phyloP scores from a whole-genome alignment of 2,797 vertebrate species.

The Brachyalestes nurse region DNA sequence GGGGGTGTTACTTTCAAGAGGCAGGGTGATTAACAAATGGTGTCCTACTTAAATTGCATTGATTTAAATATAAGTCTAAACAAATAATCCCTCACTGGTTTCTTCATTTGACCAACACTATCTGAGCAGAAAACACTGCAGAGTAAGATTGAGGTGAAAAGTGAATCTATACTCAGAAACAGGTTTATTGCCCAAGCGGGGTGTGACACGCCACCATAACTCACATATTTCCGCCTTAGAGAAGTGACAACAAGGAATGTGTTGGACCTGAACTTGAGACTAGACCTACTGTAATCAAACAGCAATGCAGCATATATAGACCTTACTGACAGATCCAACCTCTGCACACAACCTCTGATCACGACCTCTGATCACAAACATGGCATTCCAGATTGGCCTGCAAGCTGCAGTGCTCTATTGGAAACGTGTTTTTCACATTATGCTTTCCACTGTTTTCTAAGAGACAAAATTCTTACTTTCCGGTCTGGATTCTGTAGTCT shows the following conservation, averaged over 20 bases:
- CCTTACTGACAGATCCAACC: background rate
- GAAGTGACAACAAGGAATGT: background rate
- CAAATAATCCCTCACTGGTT: background rate
- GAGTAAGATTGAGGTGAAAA: slow-evolving; percentile 4
- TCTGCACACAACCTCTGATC: background rate
- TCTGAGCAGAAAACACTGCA: background rate
- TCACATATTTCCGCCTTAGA: background rate
- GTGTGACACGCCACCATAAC: slow-evolving; percentile 38
- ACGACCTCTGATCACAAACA: background rate
- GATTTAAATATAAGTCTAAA: no score
- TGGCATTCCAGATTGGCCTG: background rate
- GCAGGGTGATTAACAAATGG: no score
- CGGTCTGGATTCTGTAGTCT: no score
- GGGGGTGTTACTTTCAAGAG: no score
- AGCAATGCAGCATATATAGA: background rate
- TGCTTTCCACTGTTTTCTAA: no score
- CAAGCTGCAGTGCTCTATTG: background rate
- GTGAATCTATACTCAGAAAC: background rate
- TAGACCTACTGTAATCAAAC: background rate
- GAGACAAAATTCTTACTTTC: no score
- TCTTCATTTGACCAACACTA: background rate
- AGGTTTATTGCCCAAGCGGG: slow-evolving; percentile 55
- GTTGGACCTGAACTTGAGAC: background rate
- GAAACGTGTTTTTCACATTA: no score
- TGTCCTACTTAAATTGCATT: no score